Evolutionary conservation across 2,888 invertebrate genomes (phyloP).

Genomic region (Cerceris ruficornis): DNA sequence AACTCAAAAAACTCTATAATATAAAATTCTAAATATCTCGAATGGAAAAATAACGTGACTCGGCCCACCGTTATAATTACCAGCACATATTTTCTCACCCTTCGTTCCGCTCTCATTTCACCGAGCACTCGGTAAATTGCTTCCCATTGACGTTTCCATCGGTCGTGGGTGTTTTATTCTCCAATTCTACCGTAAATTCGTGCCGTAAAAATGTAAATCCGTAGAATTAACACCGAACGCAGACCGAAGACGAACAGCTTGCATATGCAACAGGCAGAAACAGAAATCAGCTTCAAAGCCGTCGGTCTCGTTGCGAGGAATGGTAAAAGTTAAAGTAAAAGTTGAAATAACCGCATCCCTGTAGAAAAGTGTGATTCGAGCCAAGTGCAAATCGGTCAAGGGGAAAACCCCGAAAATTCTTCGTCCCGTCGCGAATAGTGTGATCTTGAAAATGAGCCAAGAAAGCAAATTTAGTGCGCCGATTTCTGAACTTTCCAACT

Average conservation of each 20-base stretch:
- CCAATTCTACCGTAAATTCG: no score
- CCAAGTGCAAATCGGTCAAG: conserved; percentile 46
- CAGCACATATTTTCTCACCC: no score
- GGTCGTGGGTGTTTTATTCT: no score
- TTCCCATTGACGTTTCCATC: no score
- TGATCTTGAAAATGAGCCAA: conserved; percentile 36
- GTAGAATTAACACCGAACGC: background rate
- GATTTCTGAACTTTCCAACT: conserved; percentile 31
- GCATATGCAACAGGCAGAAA: conserved; percentile 36
- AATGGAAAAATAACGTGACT: no score
- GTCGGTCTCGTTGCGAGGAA: background rate
- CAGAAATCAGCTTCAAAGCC: background rate
- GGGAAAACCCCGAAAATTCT: background rate
- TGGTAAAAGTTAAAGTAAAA: conserved; percentile 1
- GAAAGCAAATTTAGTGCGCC: conserved; percentile 28
- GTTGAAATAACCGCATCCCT: background rate
- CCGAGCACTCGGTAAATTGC: no score
- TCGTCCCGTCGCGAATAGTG: conserved; percentile 5
- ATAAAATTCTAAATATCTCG: no score
- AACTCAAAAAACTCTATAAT: no score
- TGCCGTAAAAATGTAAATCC: no score
- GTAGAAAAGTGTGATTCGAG: conserved; percentile 1
- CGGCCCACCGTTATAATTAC: no score
- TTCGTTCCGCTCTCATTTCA: no score
- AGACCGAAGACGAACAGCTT: background rate